A percentile compares a stretch with the other conserved stretches of the same genome.
phyloP scores from a whole-genome alignment of 1,140 invertebrate genomes.

The Drosophila malerkotliana region DNA sequence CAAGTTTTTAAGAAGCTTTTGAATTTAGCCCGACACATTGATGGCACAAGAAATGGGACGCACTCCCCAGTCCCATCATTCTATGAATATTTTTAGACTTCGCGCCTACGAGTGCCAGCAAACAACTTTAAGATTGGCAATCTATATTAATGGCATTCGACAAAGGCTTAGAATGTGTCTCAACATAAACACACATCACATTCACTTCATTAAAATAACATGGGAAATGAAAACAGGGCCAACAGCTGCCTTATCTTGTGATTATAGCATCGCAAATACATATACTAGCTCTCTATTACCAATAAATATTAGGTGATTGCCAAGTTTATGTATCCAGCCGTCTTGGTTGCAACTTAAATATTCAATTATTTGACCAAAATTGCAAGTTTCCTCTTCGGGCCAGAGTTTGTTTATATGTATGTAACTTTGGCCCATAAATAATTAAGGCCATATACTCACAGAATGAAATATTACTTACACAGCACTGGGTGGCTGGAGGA shows the following conservation, averaged over 20 bases:
- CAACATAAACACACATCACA: constrained; percentile 22
- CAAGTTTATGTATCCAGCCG: not conserved
- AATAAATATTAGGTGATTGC: constrained; percentile 34
- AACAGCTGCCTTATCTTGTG: constrained; percentile 33
- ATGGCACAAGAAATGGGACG: constrained; percentile 30
- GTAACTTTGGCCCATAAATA: constrained; percentile 53
- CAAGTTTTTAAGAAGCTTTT: constrained; percentile 64
- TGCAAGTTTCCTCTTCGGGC: constrained; percentile 17
- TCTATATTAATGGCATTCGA: constrained; percentile 41
- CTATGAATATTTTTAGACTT: constrained; percentile 9
- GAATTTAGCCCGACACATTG: constrained; percentile 44
- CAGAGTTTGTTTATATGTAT: constrained; percentile 21
- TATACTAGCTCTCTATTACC: constrained; percentile 8
- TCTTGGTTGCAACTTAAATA: constrained; percentile 60
- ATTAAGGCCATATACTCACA: constrained; percentile 43
- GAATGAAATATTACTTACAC: constrained; percentile 60
- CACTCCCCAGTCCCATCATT: not conserved
- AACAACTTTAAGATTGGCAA: constrained; percentile 14
- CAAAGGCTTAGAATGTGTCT: constrained; percentile 12
- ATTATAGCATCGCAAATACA: constrained; percentile 26
- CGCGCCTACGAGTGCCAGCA: not conserved
- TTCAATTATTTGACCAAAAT: constrained; percentile 62
- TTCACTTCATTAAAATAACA: constrained; percentile 53
- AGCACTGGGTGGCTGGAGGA: constrained; percentile 12
- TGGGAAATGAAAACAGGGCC: constrained; percentile 39